phyloP scores from a whole-genome alignment of 2,113 vertebrate genomes.

The Podocnemis expansa region DNA sequence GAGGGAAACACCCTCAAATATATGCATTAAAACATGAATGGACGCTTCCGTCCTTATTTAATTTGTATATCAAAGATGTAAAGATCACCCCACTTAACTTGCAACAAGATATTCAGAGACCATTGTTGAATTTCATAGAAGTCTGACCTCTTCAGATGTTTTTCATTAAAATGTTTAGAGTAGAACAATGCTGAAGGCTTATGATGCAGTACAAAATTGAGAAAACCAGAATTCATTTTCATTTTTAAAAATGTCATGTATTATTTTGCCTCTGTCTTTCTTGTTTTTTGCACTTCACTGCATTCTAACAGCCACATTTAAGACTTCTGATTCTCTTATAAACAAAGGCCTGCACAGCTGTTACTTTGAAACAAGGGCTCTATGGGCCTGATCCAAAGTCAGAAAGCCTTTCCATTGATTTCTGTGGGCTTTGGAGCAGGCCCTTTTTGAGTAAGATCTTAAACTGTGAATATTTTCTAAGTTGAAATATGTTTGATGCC shows the following conservation, averaged over 20 bases:
- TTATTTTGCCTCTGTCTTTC: slow-evolving; percentile 62
- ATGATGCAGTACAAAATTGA: slow-evolving; percentile 67
- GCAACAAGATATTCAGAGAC: background rate
- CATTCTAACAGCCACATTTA: slow-evolving; percentile 56
- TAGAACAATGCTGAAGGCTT: slow-evolving; percentile 60
- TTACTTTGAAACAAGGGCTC: slow-evolving; percentile 63
- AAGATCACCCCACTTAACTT: slow-evolving; percentile 33
- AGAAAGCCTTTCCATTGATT: slow-evolving; percentile 63
- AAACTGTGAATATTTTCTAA: slow-evolving; percentile 55
- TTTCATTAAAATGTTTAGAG: slow-evolving; percentile 58
- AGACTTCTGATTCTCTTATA: slow-evolving; percentile 64
- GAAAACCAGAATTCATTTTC: slow-evolving; percentile 61
- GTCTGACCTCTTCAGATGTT: slow-evolving; percentile 62
- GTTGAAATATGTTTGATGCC: slow-evolving; percentile 44
- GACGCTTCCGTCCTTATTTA: slow-evolving; percentile 27
- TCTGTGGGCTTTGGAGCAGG: slow-evolving; percentile 48
- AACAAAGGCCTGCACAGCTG: slow-evolving; percentile 71
- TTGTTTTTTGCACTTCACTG: slow-evolving; percentile 50
- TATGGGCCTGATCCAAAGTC: slow-evolving; percentile 64
- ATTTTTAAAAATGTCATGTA: slow-evolving; percentile 58
- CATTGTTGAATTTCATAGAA: slow-evolving; percentile 54
- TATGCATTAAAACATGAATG: background rate
- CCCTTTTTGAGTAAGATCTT: slow-evolving; percentile 60
- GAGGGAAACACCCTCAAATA: slow-evolving; percentile 20
- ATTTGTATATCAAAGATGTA: slow-evolving; percentile 27